Percentiles rank a stretch among this genome's conserved stretches.
phyloP scores from a whole-genome alignment of 2,797 vertebrate species.

The Epinephelus coioides region DNA sequence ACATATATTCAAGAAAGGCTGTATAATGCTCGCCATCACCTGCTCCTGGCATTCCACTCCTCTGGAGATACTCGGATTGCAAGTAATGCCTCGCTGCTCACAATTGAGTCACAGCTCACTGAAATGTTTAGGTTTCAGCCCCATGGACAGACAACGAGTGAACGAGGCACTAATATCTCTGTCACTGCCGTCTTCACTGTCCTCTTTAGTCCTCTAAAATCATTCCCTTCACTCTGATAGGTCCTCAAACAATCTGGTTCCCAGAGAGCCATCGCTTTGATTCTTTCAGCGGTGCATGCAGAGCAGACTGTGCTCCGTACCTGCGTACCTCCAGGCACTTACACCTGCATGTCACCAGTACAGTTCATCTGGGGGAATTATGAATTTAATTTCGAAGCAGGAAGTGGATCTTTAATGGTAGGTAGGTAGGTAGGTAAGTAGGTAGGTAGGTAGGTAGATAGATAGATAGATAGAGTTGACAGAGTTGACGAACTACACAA shows the following conservation, averaged over 20 bases:
- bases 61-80: conserved; percentile 28
- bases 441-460: not conserved
- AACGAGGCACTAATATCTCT: conserved; percentile 34
- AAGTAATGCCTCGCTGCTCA: conserved; percentile 32
- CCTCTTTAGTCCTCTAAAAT: conserved; percentile 42
- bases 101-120: conserved; percentile 22
- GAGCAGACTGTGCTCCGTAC: conserved; percentile 41
- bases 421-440: conserved; percentile 15
- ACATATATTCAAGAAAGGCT: conserved; percentile 68
- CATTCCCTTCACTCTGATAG: conserved; percentile 52
- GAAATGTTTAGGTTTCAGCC: conserved; percentile 43
- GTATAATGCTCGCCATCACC: conserved; percentile 63
- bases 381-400: conserved; percentile 56
- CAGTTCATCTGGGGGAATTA: conserved; percentile 36
- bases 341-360: conserved; percentile 56
- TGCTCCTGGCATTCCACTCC: conserved; percentile 38
- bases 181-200: conserved; percentile 22
- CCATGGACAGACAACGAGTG: conserved; percentile 9
- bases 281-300: conserved; percentile 49
- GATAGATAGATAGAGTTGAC: not conserved
- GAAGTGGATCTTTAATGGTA: conserved; percentile 36
- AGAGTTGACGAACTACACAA: not conserved
- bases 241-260: conserved; percentile 55
- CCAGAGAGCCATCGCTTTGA: conserved; percentile 63
- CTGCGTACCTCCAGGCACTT: conserved; percentile 62